Conservation (phyloP, 2,888 invertebrate species). For the Tetheella fluctuosa region DNA sequence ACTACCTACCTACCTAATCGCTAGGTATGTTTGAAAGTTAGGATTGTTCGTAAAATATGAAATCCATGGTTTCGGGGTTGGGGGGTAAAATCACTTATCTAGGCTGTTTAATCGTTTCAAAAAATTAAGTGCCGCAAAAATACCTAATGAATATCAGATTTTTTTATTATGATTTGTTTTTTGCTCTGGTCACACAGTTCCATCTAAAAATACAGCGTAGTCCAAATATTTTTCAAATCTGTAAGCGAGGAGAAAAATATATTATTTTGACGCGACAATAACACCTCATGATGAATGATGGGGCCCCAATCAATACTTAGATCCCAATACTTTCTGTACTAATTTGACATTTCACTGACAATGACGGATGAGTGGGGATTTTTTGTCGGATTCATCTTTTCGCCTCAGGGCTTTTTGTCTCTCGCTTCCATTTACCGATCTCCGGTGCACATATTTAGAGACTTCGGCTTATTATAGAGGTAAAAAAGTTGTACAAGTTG, state of each 20-base stretch:
- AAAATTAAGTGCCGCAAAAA: no score
- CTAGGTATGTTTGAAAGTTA: no score
- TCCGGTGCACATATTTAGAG: not conserved
- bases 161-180: no score
- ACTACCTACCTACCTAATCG: no score
- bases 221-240: slow-evolving; percentile 3
- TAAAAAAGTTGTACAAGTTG: no score
- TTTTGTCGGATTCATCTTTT: slow-evolving; percentile 17
- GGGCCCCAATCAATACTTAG: slow-evolving; percentile 42
- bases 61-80: no score
- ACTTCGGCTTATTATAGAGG: no score
- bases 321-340: slow-evolving; percentile 42
- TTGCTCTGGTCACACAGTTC: not conserved
- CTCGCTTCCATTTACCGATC: not conserved
- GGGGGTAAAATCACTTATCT: no score
- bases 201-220: not conserved
- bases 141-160: no score
- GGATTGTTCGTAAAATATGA: no score
- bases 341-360: slow-evolving; percentile 54
- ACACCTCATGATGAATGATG: slow-evolving; percentile 41
- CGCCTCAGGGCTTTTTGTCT: slow-evolving; percentile 1
- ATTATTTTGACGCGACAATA: slow-evolving; percentile 17
- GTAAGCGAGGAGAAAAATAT: slow-evolving; percentile 6
- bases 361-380: slow-evolving; percentile 39
- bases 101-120: no score